phyloP scores from a whole-genome alignment of 2,888 invertebrate species.

The Ctenicera cuprea region DNA sequence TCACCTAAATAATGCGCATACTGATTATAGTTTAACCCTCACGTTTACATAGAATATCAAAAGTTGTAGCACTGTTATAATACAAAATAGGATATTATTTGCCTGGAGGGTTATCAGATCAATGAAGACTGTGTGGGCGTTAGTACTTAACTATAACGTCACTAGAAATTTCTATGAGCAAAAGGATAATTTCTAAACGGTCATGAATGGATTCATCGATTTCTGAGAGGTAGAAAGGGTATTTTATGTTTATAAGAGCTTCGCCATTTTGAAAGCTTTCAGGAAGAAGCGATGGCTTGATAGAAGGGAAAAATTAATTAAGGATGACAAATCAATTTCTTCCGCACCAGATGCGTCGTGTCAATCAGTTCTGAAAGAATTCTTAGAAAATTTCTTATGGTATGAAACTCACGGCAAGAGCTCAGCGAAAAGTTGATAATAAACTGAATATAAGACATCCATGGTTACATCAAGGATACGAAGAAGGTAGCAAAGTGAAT shows the following conservation, averaged over 20 bases:
- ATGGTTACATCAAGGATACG: neutral
- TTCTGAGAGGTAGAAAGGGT: neutral
- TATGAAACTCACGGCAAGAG: no score
- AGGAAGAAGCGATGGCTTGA: neutral
- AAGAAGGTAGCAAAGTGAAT: neutral
- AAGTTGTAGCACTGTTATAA: neutral
- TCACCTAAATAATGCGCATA: constrained; percentile 29
- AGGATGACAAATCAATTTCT: constrained; percentile 16
- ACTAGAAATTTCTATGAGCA: neutral
- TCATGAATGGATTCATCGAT: neutral
- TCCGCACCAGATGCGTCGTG: constrained; percentile 5
- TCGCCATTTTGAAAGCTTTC: constrained; percentile 5
- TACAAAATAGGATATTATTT: constrained; percentile 18
- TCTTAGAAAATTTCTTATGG: no score
- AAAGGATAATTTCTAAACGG: neutral
- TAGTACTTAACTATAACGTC: constrained; percentile 1
- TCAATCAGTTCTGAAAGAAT: constrained; percentile 9
- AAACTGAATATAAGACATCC: neutral
- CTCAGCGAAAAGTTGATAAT: neutral
- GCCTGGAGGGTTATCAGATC: neutral
- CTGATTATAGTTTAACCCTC: constrained; percentile 16
- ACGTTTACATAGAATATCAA: neutral
- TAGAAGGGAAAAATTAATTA: constrained; percentile 21
- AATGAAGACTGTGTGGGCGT: neutral
- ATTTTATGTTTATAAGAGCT: neutral